Evolutionary conservation across 2,888 invertebrate species (phyloP), one percentile per base, ranked within the genome.

Genomic region (Phalera bucephala): DNA sequence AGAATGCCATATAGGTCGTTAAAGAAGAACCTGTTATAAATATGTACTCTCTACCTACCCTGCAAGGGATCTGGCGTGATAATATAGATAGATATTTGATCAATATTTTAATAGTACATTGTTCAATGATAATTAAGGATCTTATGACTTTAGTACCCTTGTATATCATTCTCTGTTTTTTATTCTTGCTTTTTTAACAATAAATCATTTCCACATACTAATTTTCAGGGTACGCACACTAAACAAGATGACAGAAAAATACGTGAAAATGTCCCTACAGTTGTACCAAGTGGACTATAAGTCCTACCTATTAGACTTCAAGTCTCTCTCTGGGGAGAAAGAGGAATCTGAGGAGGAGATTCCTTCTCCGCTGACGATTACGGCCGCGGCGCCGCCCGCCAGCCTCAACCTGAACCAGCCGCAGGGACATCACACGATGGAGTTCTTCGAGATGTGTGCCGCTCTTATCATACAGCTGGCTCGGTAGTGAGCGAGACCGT

Each of bases 361-460:
- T 1, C 47, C 65, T 0, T 76, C 81, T 6, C 58, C 57, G 0
- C 35, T 55, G 0, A 1, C 10, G 10, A 41, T 39, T 14, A 58
- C 73, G 3, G 64, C 81, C 28, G 52, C 74, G 21, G 1, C 50
- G 54, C 76, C 45, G 45, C 75, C 50, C 54, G 76, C 40, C 17
- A 57, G 40, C 34, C 52, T 8, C 37, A 45, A 26, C 41, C 52
- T 7, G 17, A 58, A 17, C 19, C 54, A 53, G 21, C 69, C 76
- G 0, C 91, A 91, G 13, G 96, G 96, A 0, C 98, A 99, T 73
- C 98, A 98, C 80, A 99, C 99, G 1, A 98, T 99, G 96, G 99
- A 99, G 89, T 99, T 99, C 91, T 99, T 99, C 74, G 99, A 99
- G 91, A 99, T 99, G 98, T 99, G 99, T 84, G 98, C 99, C 11